Evolutionary conservation across 2,888 invertebrate genomes (phyloP).

Genomic region (Spilosoma lubricipeda): DNA sequence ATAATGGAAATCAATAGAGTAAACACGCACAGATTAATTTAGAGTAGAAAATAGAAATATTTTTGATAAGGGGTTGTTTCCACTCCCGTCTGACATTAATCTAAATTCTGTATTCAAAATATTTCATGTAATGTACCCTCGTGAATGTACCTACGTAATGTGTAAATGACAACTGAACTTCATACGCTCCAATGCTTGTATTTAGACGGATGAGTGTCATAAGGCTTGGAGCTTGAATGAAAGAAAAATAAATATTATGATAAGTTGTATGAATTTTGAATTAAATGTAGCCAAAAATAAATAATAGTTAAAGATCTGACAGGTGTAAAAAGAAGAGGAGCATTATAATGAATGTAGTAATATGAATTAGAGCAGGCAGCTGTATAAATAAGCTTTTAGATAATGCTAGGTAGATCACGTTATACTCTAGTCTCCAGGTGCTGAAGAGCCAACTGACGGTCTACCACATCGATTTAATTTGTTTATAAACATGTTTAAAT

Average conservation of each 20-base stretch:
- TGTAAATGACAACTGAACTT: slow-evolving; percentile 15
- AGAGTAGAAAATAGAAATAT: slow-evolving; percentile 52
- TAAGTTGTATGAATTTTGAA: slow-evolving; percentile 8
- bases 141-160: too few relatives aligned
- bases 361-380: slow-evolving; percentile 59
- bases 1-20: slow-evolving; percentile 60
- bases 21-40: slow-evolving; percentile 77
- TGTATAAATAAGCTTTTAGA: slow-evolving; percentile 75
- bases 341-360: slow-evolving; percentile 47
- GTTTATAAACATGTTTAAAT: slow-evolving; percentile 29
- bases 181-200: not conserved
- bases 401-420: slow-evolving; percentile 73
- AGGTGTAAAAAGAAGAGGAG: slow-evolving; percentile 34
- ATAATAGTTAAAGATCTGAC: slow-evolving; percentile 14
- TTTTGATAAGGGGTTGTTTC: slow-evolving; percentile 50
- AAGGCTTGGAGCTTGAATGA: not conserved
- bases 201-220: not conserved
- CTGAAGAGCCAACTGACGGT: slow-evolving; percentile 66
- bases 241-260: not conserved
- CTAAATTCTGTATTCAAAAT: slow-evolving; percentile 41
- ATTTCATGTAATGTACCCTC: slow-evolving; percentile 30
- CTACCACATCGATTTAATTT: slow-evolving; percentile 47
- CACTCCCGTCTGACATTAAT: slow-evolving; percentile 23
- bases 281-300: slow-evolving; percentile 15
- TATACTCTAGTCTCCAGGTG: slow-evolving; percentile 81